A percentile compares a stretch with the other conserved stretches of the same genome.
These are phyloP conservation scores for Villa cingulata DNA, from an alignment of 2,888 invertebrate species.

Conservation along the genomic window DNA sequence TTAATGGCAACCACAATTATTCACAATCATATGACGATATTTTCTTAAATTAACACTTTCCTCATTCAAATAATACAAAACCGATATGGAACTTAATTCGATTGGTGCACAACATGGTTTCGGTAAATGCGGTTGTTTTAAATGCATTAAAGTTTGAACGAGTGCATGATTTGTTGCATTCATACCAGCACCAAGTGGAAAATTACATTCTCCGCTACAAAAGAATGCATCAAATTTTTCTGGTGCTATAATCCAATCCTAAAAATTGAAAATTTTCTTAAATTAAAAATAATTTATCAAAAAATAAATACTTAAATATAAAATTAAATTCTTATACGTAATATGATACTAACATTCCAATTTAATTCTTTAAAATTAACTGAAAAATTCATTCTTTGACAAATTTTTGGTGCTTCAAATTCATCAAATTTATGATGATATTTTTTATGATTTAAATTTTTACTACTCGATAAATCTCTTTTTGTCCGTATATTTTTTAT, in stretches of 20 bases:
- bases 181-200: constrained; percentile 81
- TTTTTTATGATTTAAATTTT: background rate
- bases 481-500: background rate
- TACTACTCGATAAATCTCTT: background rate
- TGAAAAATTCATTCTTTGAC: constrained; percentile 77
- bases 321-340: background rate
- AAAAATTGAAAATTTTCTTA: too few relatives aligned
- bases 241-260: constrained; percentile 93
- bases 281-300: too few relatives aligned
- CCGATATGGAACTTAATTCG: constrained; percentile 72
- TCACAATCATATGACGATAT: constrained; percentile 92
- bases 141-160: constrained; percentile 79
- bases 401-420: constrained; percentile 43
- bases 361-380: constrained; percentile 79
- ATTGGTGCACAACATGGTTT: constrained; percentile 90
- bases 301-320: too few relatives aligned
- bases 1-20: constrained; percentile 90
- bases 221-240: constrained; percentile 87
- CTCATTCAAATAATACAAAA: constrained; percentile 78
- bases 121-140: constrained; percentile 68
- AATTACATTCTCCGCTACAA: constrained; percentile 86
- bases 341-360: constrained; percentile 52
- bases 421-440: background rate
- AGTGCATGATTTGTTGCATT: constrained; percentile 95
- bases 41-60: constrained; percentile 82